Percentiles rank a stretch among this genome's conserved stretches.
phyloP scores from a whole-genome alignment of 1,140 invertebrate genomes.

The Portunus trituberculatus region DNA sequence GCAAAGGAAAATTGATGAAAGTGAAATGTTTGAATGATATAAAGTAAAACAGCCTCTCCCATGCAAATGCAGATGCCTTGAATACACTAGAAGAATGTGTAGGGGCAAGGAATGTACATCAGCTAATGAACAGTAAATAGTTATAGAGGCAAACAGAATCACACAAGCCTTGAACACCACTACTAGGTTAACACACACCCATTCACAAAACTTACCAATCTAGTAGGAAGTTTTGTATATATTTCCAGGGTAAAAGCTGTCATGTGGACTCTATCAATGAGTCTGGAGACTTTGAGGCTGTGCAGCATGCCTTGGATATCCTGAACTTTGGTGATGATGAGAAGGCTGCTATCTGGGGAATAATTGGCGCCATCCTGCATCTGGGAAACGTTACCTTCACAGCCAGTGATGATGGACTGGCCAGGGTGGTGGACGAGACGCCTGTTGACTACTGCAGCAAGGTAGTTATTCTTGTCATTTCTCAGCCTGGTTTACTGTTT shows the following conservation, averaged over 20 bases:
- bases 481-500: too few relatives aligned
- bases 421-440: slow-evolving; percentile 77
- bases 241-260: slow-evolving; percentile 77
- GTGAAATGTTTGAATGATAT: too few relatives aligned
- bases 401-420: slow-evolving; percentile 79
- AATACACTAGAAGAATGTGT: too few relatives aligned
- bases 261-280: slow-evolving; percentile 78
- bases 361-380: slow-evolving; percentile 81
- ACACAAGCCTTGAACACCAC: too few relatives aligned
- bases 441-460: slow-evolving; percentile 78
- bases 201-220: not conserved
- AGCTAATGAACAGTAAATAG: too few relatives aligned
- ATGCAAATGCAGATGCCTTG: too few relatives aligned
- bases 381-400: slow-evolving; percentile 80
- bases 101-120: too few relatives aligned
- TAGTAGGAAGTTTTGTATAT: not conserved
- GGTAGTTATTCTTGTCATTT: slow-evolving; percentile 71
- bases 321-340: slow-evolving; percentile 81
- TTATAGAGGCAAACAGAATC: too few relatives aligned
- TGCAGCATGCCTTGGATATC: slow-evolving; percentile 80
- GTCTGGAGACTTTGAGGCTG: slow-evolving; percentile 78
- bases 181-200: too few relatives aligned
- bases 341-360: slow-evolving; percentile 79
- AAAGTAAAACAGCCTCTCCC: too few relatives aligned
- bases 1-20: too few relatives aligned